Conservation (phyloP, 2,888 invertebrate genomes). For the Conus canariensis region DNA sequence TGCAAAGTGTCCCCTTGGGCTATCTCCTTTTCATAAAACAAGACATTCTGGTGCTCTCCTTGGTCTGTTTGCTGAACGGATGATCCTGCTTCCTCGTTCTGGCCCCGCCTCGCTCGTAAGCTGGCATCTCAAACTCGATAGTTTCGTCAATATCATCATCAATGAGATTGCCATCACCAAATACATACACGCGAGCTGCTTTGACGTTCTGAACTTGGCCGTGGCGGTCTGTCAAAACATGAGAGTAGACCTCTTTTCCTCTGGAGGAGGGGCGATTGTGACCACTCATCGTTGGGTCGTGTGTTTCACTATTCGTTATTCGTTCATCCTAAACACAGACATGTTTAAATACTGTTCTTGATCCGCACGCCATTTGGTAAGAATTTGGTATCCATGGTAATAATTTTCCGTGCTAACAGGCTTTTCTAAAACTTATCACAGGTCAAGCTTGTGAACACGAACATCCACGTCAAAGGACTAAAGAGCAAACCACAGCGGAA, state of each 20-base stretch:
- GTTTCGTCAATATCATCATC: constrained; percentile 64
- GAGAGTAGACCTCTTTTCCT: constrained; percentile 39
- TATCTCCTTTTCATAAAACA: constrained; percentile 65
- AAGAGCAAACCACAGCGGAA: neutral
- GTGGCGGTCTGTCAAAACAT: constrained; percentile 33
- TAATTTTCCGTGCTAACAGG: neutral
- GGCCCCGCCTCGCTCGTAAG: constrained; percentile 59
- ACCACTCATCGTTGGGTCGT: constrained; percentile 26
- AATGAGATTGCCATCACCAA: constrained; percentile 65
- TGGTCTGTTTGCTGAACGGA: constrained; percentile 42
- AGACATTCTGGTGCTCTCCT: constrained; percentile 48
- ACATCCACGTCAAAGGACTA: constrained; percentile 41
- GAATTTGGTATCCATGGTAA: neutral
- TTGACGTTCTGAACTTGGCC: constrained; percentile 71
- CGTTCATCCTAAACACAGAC: neutral
- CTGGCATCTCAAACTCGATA: constrained; percentile 70
- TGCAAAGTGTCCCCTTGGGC: constrained; percentile 71
- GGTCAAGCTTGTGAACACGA: neutral
- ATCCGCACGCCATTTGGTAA: neutral
- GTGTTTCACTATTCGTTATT: neutral
- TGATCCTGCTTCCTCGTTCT: neutral
- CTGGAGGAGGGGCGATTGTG: constrained; percentile 35
- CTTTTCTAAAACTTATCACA: neutral
- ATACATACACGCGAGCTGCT: constrained; percentile 69
- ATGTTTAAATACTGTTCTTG: neutral